phyloP scores from a whole-genome alignment of 1,140 invertebrate genomes.

The Latrodectus geometricus region DNA sequence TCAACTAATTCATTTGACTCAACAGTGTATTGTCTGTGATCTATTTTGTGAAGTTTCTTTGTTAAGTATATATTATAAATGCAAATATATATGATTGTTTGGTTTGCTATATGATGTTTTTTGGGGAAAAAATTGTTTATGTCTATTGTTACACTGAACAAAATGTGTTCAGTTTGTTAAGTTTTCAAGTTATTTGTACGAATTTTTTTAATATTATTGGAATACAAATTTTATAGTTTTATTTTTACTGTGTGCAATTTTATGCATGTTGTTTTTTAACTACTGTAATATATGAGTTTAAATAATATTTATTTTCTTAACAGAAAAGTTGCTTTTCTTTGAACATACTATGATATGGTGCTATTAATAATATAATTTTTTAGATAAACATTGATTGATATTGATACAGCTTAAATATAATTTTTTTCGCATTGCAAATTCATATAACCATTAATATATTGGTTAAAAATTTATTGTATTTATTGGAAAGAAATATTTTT shows the following conservation, averaged over 20 bases:
- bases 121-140: neutral
- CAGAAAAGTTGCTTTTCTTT: no score
- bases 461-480: no score
- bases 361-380: no score
- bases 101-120: slow-evolving; percentile 3
- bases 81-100: slow-evolving; percentile 14
- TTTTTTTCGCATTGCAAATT: no score
- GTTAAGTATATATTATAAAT: neutral
- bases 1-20: neutral
- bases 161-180: slow-evolving; percentile 28
- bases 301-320: no score
- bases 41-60: slow-evolving; percentile 11
- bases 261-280: no score
- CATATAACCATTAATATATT: no score
- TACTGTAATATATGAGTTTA: no score
- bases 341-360: no score
- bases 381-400: no score
- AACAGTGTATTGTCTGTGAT: slow-evolving; percentile 17
- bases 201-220: slow-evolving; percentile 33
- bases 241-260: neutral
- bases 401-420: no score
- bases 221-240: slow-evolving; percentile 52
- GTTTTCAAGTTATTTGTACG: slow-evolving; percentile 56
- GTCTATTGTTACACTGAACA: neutral
- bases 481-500: no score